phyloP scores from a whole-genome alignment of 2,888 invertebrate genomes.

The Stenichneumon culpator region DNA sequence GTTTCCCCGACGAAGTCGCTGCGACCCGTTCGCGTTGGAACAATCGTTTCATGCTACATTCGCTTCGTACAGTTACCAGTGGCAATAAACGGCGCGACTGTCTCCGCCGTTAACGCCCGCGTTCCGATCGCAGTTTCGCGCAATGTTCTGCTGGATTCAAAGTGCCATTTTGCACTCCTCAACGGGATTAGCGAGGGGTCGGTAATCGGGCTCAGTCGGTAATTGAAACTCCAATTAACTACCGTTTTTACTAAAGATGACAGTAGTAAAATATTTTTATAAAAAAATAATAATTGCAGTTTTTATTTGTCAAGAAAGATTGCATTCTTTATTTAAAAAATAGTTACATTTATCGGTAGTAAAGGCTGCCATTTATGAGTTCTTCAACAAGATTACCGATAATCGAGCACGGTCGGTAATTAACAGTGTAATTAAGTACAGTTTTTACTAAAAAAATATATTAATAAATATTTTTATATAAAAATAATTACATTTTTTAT shows the following conservation, averaged over 20 bases:
- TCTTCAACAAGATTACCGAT: too few relatives aligned
- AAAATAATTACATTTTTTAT: too few relatives aligned
- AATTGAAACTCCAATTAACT: neutral
- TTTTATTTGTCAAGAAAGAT: too few relatives aligned
- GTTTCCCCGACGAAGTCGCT: neutral
- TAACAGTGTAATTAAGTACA: neutral
- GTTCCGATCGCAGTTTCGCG: neutral
- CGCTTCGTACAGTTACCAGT: constrained; percentile 23
- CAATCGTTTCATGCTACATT: constrained; percentile 46
- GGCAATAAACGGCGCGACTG: constrained; percentile 41
- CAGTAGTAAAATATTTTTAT: too few relatives aligned
- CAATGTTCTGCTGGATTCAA: neutral
- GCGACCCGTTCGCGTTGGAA: neutral
- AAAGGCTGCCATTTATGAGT: too few relatives aligned
- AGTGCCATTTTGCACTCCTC: neutral
- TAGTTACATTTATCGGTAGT: too few relatives aligned
- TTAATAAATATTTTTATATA: too few relatives aligned
- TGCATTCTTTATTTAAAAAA: too few relatives aligned
- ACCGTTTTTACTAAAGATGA: neutral
- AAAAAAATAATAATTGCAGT: too few relatives aligned
- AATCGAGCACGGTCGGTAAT: too few relatives aligned
- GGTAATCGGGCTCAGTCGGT: too few relatives aligned
- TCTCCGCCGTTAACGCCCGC: constrained; percentile 33
- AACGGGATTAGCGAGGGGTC: neutral
- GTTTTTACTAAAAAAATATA: neutral